Evolutionary conservation across 2,797 vertebrate species (phyloP), one percentile per base, ranked within the genome.

Genomic region (Cyprinella venusta): DNA sequence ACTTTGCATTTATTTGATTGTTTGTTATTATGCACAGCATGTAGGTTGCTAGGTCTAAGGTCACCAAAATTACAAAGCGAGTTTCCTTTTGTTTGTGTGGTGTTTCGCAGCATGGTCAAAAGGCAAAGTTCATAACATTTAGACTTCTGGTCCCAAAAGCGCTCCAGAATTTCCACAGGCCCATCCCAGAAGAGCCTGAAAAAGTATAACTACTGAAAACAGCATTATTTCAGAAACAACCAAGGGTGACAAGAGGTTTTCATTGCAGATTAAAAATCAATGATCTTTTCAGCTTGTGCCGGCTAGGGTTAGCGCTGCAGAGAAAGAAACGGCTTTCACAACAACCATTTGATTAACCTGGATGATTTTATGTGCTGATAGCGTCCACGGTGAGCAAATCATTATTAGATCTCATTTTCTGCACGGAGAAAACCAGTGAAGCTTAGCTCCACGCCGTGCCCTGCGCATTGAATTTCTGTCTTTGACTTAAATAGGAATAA

Each of bases 391-490:
- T 86, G 89, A 86, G 86, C 86, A 88, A 86, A 90, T 88, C 86
- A 88, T 88, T 88, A 88, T 86, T 88, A 88, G 86, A 88, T 88
- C 87, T 88, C 84, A 88, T 90, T 88, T 90, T 89, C 88, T 89
- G 86, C 86, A 83, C 75, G 72, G 85, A 89, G 87, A 83, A 89
- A 89, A 89, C 80, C 87, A 89, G 86, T 85, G 80, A 88, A 87
- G 86, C 87, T 82, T 89, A 86, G 80, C 88, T 85, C 85, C 61
- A 78, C 82, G 81, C 78, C 81, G 36, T 88, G 84, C 82, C 84
- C 86, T 88, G 84, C 88, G 86, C 86, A 87, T 87, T 85, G 84
- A 85, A 86, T 89, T 88, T 86, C 82, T 84, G 81, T 79, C 87
- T 69, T 87, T 89, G 89, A 87, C 88, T 88, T 87, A 85, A 89